These are phyloP conservation scores for Rhyacophila brunnea DNA, from an alignment of 1,140 invertebrate species.

Conservation along the genomic window DNA sequence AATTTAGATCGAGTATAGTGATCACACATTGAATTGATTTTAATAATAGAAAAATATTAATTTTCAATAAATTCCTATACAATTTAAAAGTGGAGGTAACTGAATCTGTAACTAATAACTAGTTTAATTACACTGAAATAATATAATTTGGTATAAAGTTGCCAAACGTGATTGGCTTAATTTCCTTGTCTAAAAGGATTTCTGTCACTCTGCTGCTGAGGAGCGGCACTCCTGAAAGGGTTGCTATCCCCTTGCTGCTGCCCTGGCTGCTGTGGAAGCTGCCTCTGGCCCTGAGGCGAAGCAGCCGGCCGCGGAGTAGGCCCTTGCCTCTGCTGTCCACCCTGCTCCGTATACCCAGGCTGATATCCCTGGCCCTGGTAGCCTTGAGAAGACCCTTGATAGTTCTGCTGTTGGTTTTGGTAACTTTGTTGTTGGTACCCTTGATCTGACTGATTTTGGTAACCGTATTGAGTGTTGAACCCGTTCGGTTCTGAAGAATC, in stretches of 20 bases:
- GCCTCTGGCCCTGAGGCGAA: constrained; percentile 41
- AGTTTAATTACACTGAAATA: too few species aligned
- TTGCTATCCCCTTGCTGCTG: constrained; percentile 53
- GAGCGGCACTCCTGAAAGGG: constrained; percentile 52
- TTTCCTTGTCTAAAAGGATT: constrained; percentile 55
- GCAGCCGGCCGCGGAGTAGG: constrained; percentile 43
- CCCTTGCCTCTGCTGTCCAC: constrained; percentile 50
- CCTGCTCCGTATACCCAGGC: constrained; percentile 40
- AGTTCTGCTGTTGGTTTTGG: constrained; percentile 46
- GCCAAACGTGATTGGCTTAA: constrained; percentile 10
- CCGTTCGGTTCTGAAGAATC: constrained; percentile 50
- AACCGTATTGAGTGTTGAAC: constrained; percentile 38
- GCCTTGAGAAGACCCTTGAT: constrained; percentile 38
- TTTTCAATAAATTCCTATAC: too few species aligned
- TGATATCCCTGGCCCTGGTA: constrained; percentile 51
- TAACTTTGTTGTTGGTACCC: constrained; percentile 48
- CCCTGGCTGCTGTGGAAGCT: constrained; percentile 42
- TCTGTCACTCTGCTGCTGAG: constrained; percentile 47
- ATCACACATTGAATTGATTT: too few species aligned
- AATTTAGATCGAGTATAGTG: too few species aligned
- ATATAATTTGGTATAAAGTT: not conserved
- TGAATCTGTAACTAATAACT: too few species aligned
- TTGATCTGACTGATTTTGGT: constrained; percentile 35
- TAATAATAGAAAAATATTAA: too few species aligned
- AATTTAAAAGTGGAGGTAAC: too few species aligned